These are phyloP conservation scores for Xestoiulus laeticollis DNA, from an alignment of 2,888 invertebrate species.

Conservation along the genomic window DNA sequence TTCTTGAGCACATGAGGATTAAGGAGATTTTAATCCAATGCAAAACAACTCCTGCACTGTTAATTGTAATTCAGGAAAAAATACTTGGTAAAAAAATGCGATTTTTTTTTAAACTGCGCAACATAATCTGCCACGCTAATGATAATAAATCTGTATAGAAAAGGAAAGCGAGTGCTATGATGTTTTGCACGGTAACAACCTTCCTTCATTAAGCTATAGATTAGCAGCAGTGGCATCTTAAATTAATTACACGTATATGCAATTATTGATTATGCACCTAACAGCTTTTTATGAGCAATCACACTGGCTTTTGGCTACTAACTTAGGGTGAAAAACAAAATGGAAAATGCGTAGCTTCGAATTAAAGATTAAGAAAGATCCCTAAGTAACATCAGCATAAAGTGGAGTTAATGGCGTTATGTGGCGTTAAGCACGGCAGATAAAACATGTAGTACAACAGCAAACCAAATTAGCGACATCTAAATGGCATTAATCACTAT, in stretches of 20 bases:
- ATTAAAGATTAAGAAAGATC: slow-evolving; percentile 17
- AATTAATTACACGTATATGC: slow-evolving; percentile 43
- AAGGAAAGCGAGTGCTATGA: neutral
- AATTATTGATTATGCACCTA: slow-evolving; percentile 16
- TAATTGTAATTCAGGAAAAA: neutral
- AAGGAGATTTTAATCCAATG: slow-evolving; percentile 23
- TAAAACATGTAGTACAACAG: slow-evolving; percentile 24
- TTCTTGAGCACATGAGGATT: neutral
- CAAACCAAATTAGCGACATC: slow-evolving; percentile 9
- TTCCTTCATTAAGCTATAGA: slow-evolving; percentile 7
- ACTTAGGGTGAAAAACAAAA: neutral
- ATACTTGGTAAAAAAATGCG: neutral
- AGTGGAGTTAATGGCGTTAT: slow-evolving; percentile 34
- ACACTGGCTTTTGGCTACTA: slow-evolving; percentile 16
- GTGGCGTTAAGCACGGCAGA: slow-evolving; percentile 40
- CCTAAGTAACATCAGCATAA: neutral
- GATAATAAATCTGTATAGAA: slow-evolving; percentile 33
- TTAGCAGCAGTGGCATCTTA: slow-evolving; percentile 35
- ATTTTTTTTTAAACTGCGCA: neutral
- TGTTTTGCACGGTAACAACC: slow-evolving; percentile 21
- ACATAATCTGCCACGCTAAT: slow-evolving; percentile 31
- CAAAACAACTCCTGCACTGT: slow-evolving; percentile 10
- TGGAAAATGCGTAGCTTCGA: neutral
- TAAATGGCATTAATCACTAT: neutral
- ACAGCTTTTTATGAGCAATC: slow-evolving; percentile 23